Evolutionary conservation across 2,113 vertebrate genomes (phyloP).

Genomic region (Malurus melanocephalus): DNA sequence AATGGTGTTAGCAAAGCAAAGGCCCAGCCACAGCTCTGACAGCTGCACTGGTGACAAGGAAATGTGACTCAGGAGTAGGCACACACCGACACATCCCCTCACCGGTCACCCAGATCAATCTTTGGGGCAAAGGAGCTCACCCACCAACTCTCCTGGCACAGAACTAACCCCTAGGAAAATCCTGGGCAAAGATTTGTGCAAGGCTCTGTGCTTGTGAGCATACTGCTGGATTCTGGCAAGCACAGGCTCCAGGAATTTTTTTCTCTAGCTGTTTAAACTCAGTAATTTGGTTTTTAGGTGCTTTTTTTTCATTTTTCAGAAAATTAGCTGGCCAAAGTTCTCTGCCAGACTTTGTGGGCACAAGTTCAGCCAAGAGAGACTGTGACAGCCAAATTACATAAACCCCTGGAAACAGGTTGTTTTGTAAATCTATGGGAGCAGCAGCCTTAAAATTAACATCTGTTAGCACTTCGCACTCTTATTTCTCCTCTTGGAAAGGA

Average conservation of each 20-base stretch:
- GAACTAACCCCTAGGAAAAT: background rate
- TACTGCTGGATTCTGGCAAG: background rate
- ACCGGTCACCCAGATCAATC: background rate
- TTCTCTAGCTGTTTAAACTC: background rate
- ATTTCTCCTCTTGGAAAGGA: background rate
- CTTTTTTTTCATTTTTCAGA: background rate
- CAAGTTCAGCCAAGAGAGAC: background rate
- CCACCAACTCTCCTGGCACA: background rate
- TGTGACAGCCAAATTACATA: background rate
- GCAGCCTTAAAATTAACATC: background rate
- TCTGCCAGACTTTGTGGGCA: background rate
- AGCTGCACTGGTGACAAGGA: background rate
- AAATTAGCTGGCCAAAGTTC: background rate
- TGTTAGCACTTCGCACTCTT: background rate
- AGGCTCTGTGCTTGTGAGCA: background rate
- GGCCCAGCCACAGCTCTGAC: background rate
- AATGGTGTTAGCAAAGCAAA: background rate
- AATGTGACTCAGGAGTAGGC: fast-evolving
- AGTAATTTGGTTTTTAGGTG: background rate
- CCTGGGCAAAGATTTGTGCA: background rate
- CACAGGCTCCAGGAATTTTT: background rate
- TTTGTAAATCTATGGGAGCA: background rate
- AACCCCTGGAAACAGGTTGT: background rate
- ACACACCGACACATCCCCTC: too few relatives aligned
- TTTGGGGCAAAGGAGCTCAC: background rate